These are phyloP conservation scores for Alosa alosa DNA, from an alignment of 2,113 vertebrate species.

Conservation along the genomic window DNA sequence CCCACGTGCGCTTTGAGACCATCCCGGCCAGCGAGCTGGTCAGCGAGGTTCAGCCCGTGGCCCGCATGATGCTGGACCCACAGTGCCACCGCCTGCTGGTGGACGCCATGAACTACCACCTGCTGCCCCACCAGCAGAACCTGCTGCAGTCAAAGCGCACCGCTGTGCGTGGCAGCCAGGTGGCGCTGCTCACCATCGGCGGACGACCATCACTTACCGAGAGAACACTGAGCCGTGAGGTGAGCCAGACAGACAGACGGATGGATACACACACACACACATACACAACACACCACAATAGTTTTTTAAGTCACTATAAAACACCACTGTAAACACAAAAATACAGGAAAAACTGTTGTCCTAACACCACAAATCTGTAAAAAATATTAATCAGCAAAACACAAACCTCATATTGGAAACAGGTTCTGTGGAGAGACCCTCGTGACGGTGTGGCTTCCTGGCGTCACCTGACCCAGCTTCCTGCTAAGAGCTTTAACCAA, in stretches of 20 bases:
- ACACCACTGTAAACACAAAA: background rate
- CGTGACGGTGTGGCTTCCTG: constrained; percentile 73
- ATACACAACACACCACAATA: background rate
- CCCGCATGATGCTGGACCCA: constrained; percentile 79
- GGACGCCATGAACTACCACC: constrained; percentile 87
- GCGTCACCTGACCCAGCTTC: constrained; percentile 79
- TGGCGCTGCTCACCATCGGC: constrained; percentile 72
- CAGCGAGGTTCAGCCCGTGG: constrained; percentile 78
- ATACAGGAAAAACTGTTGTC: background rate
- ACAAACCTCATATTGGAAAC: background rate
- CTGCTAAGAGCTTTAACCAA: constrained; percentile 84
- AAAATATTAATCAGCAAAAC: background rate
- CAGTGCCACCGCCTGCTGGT: constrained; percentile 81
- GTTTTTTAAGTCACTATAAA: background rate
- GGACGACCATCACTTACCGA: constrained; percentile 76
- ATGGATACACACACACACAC: background rate
- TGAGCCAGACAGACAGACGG: constrained; percentile 36
- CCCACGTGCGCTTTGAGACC: constrained; percentile 75
- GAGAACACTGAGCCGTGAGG: constrained; percentile 79
- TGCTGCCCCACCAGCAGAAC: constrained; percentile 82
- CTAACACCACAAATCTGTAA: background rate
- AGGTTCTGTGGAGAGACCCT: constrained; percentile 78
- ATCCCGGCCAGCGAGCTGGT: constrained; percentile 80
- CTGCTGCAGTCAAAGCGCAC: constrained; percentile 76
- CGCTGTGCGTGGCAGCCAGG: constrained; percentile 71